Conservation (phyloP, 2,113 vertebrate genomes). For the Oryzias curvinotus region DNA sequence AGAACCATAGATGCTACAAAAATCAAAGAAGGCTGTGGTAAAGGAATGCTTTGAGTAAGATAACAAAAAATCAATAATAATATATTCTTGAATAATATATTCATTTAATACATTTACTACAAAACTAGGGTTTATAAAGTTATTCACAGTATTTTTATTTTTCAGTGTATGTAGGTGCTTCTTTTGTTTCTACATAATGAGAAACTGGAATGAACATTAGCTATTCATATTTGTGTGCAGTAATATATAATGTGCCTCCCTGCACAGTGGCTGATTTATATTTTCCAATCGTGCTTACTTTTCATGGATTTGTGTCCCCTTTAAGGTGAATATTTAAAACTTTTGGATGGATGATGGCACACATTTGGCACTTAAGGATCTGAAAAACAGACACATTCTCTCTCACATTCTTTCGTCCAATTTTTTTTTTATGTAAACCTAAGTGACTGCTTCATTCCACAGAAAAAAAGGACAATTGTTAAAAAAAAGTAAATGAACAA, state of each 20-base stretch:
- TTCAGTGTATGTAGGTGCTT: conserved; percentile 70
- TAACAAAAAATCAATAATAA: conserved; percentile 44
- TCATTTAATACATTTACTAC: conserved; percentile 53
- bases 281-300: conserved; percentile 30
- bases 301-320: conserved; percentile 20
- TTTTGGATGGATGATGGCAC: conserved; percentile 45
- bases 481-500: conserved; percentile 55
- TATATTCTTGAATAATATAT: conserved; percentile 56
- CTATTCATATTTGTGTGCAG: conserved; percentile 54
- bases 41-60: conserved; percentile 57
- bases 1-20: conserved; percentile 42
- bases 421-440: conserved; percentile 42
- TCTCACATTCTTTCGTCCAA: conserved; percentile 62
- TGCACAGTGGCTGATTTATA: conserved; percentile 33
- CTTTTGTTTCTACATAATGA: conserved; percentile 64
- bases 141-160: conserved; percentile 80
- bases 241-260: conserved; percentile 36
- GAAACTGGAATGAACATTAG: conserved; percentile 73
- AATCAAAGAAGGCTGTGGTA: conserved; percentile 51
- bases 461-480: conserved; percentile 61
- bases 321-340: conserved; percentile 34
- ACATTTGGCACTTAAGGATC: conserved; percentile 74
- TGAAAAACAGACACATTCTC: conserved; percentile 57
- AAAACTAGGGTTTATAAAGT: conserved; percentile 72
- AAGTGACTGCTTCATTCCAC: conserved; percentile 45